phyloP scores from a whole-genome alignment of 1,140 invertebrate genomes.

The Metopolophium dirhodum region DNA sequence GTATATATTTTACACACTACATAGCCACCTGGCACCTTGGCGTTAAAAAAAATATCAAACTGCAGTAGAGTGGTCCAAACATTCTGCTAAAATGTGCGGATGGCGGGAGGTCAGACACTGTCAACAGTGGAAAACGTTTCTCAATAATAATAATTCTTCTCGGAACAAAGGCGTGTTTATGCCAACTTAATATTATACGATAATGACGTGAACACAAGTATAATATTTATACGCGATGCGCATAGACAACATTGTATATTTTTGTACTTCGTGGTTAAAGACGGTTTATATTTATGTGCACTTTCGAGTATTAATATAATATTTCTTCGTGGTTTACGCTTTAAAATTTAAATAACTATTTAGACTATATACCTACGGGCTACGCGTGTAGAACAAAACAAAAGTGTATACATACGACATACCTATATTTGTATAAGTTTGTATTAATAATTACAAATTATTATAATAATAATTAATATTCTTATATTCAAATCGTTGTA shows the following conservation, averaged over 20 bases:
- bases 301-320: background rate
- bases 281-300: background rate
- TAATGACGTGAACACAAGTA: background rate
- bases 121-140: slow-evolving; percentile 6
- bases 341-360: background rate
- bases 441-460: no score
- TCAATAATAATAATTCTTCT: background rate
- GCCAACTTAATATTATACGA: background rate
- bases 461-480: no score
- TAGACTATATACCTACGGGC: background rate
- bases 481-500: no score
- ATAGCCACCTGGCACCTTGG: background rate
- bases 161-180: background rate
- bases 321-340: background rate
- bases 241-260: background rate
- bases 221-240: background rate
- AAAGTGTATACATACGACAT: background rate
- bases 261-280: background rate
- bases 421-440: background rate
- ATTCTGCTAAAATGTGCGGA: background rate
- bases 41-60: background rate
- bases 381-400: background rate
- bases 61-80: background rate
- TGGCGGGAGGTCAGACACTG: background rate
- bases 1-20: background rate